These are phyloP conservation scores for Caenorhabditis elegans DNA, from an alignment of 1,140 invertebrate species.

Conservation along the genomic window DNA sequence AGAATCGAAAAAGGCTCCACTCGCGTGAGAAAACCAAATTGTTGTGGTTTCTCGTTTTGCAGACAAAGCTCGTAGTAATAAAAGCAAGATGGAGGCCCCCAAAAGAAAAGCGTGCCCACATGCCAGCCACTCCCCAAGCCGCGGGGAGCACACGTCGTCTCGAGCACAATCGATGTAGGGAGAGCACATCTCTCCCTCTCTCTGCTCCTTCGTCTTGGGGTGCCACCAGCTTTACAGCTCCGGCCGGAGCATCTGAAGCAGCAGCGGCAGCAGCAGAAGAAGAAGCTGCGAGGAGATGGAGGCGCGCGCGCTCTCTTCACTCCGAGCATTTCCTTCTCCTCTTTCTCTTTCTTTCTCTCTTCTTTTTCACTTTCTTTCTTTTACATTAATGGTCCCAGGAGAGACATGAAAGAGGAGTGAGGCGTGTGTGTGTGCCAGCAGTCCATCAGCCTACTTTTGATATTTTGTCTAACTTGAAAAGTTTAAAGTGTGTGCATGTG, in stretches of 20 bases:
- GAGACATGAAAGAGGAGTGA: conserved; percentile 18
- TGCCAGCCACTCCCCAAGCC: background rate
- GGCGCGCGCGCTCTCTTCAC: background rate
- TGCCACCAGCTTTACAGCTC: background rate
- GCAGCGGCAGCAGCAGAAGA: background rate
- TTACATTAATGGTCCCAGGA: conserved; percentile 31
- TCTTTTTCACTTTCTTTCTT: background rate
- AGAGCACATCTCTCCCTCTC: background rate
- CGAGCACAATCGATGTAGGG: background rate
- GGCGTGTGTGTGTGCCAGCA: too few species aligned
- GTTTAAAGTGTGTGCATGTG: background rate
- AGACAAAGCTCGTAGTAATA: conserved; percentile 22
- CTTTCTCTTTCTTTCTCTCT: background rate
- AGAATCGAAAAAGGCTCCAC: background rate
- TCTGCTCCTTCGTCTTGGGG: background rate
- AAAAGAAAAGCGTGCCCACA: conserved; percentile 2
- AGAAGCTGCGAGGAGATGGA: background rate
- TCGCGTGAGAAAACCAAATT: conserved; percentile 18
- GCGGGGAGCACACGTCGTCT: background rate
- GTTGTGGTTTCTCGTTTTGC: background rate
- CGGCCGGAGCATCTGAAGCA: background rate
- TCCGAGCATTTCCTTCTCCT: too few species aligned
- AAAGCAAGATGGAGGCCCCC: background rate
- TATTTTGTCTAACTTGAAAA: conserved; percentile 16
- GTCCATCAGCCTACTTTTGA: conserved; percentile 18